These are phyloP conservation scores for Isurus oxyrinchus DNA, from an alignment of 2,113 vertebrate genomes.

Conservation along the genomic window DNA sequence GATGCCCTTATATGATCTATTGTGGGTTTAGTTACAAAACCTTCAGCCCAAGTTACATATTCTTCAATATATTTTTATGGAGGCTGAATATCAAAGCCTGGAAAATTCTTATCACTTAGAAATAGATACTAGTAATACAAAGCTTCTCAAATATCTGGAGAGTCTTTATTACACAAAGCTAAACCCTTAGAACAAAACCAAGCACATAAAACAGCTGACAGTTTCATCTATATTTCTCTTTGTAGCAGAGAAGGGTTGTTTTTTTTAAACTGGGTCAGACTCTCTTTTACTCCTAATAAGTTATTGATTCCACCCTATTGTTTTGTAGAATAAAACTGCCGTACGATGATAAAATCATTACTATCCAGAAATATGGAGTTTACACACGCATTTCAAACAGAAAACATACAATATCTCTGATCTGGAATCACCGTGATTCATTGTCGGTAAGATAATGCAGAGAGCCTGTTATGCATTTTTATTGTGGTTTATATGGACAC, in stretches of 20 bases:
- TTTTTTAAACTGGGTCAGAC: background rate
- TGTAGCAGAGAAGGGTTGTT: background rate
- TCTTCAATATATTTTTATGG: background rate
- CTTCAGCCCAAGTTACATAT: background rate
- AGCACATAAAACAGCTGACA: background rate
- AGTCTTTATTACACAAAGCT: background rate
- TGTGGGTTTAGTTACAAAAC: background rate
- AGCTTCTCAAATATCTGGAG: background rate
- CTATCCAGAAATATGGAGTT: background rate
- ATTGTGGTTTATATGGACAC: background rate
- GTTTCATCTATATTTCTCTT: background rate
- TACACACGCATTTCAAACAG: constrained; percentile 16
- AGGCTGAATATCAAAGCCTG: background rate
- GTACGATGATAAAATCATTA: constrained; percentile 15
- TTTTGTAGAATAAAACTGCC: constrained; percentile 4
- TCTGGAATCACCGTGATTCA: background rate
- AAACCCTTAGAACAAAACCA: background rate
- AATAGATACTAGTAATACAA: background rate
- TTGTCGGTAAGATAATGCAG: background rate
- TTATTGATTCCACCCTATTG: background rate
- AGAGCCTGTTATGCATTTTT: background rate
- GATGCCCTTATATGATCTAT: no score
- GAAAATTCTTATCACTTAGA: background rate
- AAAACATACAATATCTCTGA: background rate
- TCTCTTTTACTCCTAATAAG: background rate